Evolutionary conservation across 1,140 invertebrate species (phyloP).

Genomic region (Bombus ignitus): DNA sequence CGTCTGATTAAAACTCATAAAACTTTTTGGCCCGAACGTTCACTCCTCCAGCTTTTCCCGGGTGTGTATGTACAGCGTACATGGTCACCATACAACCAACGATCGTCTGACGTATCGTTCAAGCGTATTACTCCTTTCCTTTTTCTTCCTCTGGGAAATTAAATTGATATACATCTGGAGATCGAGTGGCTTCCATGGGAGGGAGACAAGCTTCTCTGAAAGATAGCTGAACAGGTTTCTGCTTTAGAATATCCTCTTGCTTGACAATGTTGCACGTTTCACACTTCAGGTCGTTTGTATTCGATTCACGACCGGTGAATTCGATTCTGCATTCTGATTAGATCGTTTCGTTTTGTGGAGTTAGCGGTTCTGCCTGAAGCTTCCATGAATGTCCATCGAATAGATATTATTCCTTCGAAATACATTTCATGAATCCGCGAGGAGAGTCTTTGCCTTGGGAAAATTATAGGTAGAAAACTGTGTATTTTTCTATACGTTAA

Average conservation of each 20-base stretch:
- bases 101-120: neutral
- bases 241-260: neutral
- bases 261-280: neutral
- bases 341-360: neutral
- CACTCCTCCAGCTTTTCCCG: neutral
- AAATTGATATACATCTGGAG: slow-evolving; percentile 31
- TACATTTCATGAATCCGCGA: neutral
- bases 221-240: neutral
- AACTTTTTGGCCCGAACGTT: slow-evolving; percentile 56
- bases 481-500: too few species aligned
- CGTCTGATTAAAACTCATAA: slow-evolving; percentile 73
- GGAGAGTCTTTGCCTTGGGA: neutral
- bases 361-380: neutral
- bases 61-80: neutral
- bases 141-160: slow-evolving; percentile 31
- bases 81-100: too few species aligned
- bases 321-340: slow-evolving; percentile 11
- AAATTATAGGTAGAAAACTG: neutral
- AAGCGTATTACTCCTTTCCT: neutral
- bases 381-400: neutral
- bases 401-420: neutral
- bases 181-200: neutral
- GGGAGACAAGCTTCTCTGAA: neutral
- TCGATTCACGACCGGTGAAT: neutral
- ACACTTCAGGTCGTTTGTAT: neutral